These are phyloP conservation scores for Leptobrachium ailaonicum DNA, from an alignment of 2,113 vertebrate species.

Conservation along the genomic window DNA sequence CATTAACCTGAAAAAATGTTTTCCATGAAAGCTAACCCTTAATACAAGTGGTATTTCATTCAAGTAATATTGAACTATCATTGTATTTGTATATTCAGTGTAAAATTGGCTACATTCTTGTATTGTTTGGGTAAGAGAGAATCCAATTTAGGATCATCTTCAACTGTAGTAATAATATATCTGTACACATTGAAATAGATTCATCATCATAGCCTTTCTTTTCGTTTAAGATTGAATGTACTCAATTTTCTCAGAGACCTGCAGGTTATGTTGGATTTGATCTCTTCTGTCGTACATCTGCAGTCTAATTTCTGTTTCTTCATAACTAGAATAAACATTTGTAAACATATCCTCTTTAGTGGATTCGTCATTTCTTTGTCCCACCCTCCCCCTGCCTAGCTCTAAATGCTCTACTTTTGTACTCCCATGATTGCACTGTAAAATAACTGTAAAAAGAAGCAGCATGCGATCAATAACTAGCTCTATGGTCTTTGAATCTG, in stretches of 20 bases:
- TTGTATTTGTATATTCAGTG: constrained; percentile 41
- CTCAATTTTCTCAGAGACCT: constrained; percentile 32
- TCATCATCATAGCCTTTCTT: constrained; percentile 36
- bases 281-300: constrained; percentile 19
- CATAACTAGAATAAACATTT: constrained; percentile 25
- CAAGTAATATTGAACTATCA: constrained; percentile 50
- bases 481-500: constrained; percentile 18
- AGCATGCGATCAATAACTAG: constrained; percentile 24
- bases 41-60: constrained; percentile 30
- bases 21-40: too few relatives aligned
- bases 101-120: constrained; percentile 51
- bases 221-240: constrained; percentile 40
- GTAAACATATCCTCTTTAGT: neutral
- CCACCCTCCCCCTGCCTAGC: neutral
- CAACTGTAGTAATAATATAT: constrained; percentile 47
- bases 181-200: constrained; percentile 45
- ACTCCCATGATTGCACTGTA: constrained; percentile 23
- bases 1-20: neutral
- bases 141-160: constrained; percentile 58
- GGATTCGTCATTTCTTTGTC: constrained; percentile 5
- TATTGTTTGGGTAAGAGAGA: constrained; percentile 16
- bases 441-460: constrained; percentile 19
- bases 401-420: constrained; percentile 23
- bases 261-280: constrained; percentile 44
- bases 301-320: constrained; percentile 17